Evolutionary conservation across 2,888 invertebrate genomes (phyloP).

Genomic region (Scaeva pyrastri): DNA sequence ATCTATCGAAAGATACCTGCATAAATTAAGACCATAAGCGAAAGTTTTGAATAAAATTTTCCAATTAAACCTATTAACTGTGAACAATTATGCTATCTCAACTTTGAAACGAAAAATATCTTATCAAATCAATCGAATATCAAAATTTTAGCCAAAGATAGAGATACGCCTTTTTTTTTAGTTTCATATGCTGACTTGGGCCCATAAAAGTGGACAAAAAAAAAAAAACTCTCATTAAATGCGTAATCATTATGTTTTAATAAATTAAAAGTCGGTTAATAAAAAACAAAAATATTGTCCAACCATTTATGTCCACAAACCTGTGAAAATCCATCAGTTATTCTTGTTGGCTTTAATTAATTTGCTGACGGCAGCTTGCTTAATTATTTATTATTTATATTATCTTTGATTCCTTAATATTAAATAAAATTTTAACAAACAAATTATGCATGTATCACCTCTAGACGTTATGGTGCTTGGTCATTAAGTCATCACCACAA

Average conservation of each 20-base stretch:
- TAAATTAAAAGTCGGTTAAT: constrained; percentile 64
- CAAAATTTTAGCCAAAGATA: background rate
- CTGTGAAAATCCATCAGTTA: constrained; percentile 60
- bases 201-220: background rate
- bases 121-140: constrained; percentile 30
- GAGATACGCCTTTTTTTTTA: background rate
- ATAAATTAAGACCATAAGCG: constrained; percentile 16
- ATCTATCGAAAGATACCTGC: background rate
- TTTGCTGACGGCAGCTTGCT: constrained; percentile 43
- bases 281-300: constrained; percentile 35
- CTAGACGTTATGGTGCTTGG: background rate
- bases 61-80: constrained; percentile 32
- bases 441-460: background rate
- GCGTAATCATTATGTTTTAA: constrained; percentile 40
- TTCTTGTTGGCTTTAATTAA: constrained; percentile 53
- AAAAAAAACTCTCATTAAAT: background rate
- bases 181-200: background rate
- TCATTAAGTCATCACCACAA: constrained; percentile 41
- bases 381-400: constrained; percentile 30
- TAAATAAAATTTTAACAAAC: background rate
- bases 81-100: constrained; percentile 34
- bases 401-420: constrained; percentile 30
- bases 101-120: constrained; percentile 8
- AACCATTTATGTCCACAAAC: constrained; percentile 54
- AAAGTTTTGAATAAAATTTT: constrained; percentile 47